Evolutionary conservation across 1,140 invertebrate species (phyloP).

Genomic region (Drosophila melanica): DNA sequence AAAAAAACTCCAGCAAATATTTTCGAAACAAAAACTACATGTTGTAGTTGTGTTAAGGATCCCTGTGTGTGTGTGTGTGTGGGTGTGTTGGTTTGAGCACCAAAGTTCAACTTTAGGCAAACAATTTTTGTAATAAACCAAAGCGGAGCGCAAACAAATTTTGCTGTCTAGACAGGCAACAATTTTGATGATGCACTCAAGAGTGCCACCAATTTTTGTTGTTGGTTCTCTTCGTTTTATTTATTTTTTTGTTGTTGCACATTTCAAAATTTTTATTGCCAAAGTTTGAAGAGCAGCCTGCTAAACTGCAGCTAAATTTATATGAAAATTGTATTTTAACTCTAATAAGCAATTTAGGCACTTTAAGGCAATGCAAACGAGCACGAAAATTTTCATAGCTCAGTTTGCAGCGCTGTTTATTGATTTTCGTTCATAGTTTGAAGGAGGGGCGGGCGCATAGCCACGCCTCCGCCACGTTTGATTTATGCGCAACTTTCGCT

Average conservation of each 20-base stretch:
- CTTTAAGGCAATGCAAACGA: slow-evolving; percentile 26
- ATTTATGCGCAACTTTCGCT: slow-evolving; percentile 51
- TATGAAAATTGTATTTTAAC: slow-evolving; percentile 5
- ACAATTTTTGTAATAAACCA: slow-evolving; percentile 55
- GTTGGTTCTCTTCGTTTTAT: neutral
- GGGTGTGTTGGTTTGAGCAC: neutral
- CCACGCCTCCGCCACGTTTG: slow-evolving; percentile 32
- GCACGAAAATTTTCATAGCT: slow-evolving; percentile 13
- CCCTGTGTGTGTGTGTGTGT: neutral
- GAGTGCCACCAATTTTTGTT: slow-evolving; percentile 32
- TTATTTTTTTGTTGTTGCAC: neutral
- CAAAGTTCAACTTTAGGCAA: slow-evolving; percentile 28
- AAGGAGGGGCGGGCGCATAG: neutral
- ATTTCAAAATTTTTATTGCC: slow-evolving; percentile 39
- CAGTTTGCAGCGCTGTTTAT: slow-evolving; percentile 22
- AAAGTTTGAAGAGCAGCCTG: slow-evolving; percentile 32
- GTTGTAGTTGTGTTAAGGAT: neutral
- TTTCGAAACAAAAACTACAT: neutral
- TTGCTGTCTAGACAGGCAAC: slow-evolving; percentile 52
- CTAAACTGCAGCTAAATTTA: slow-evolving; percentile 15
- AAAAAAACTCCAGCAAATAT: slow-evolving; percentile 4
- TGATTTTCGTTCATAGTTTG: slow-evolving; percentile 30
- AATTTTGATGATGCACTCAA: slow-evolving; percentile 51
- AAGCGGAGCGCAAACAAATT: slow-evolving; percentile 36
- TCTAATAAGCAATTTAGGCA: slow-evolving; percentile 6